Conservation (phyloP, 2,797 vertebrate genomes). For the Chaetodon trifasciatus region DNA sequence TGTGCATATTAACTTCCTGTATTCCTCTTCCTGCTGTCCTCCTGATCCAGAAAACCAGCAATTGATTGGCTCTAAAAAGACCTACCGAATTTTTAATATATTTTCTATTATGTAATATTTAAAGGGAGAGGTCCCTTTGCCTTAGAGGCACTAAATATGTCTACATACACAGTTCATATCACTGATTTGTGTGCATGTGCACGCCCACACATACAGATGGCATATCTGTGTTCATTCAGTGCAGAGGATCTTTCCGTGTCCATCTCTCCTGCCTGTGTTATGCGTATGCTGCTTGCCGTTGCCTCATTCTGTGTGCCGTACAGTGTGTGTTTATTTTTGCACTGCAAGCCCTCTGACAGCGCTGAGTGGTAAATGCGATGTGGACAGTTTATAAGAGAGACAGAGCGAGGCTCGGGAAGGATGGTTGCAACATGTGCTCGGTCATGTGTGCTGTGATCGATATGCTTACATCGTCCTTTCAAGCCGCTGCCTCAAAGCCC, state of each 20-base stretch:
- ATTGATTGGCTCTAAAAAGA: constrained; percentile 67
- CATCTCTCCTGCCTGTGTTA: constrained; percentile 15
- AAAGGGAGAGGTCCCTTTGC: constrained; percentile 67
- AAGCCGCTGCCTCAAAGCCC: constrained; percentile 69
- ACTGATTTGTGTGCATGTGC: constrained; percentile 5
- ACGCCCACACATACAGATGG: constrained; percentile 20
- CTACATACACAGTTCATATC: constrained; percentile 40
- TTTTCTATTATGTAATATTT: constrained; percentile 78
- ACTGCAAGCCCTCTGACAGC: constrained; percentile 25
- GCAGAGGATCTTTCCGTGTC: constrained; percentile 40
- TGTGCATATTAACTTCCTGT: constrained; percentile 40
- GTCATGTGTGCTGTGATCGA: constrained; percentile 77
- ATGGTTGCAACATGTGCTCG: constrained; percentile 75
- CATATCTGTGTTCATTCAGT: constrained; percentile 31
- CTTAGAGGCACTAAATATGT: constrained; percentile 53
- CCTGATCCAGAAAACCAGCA: constrained; percentile 46
- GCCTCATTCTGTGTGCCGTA: constrained; percentile 19
- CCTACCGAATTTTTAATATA: constrained; percentile 46
- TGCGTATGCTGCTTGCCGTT: not conserved
- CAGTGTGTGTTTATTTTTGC: constrained; percentile 4
- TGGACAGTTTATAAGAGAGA: constrained; percentile 46
- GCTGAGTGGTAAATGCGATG: constrained; percentile 40
- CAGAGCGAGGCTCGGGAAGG: constrained; percentile 40
- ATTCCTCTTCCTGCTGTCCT: constrained; percentile 30
- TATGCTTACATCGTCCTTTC: constrained; percentile 74